A percentile compares a stretch with the other conserved stretches of the same genome.
Conservation (phyloP, 2,797 vertebrate species). For the Choloepus didactylus region DNA sequence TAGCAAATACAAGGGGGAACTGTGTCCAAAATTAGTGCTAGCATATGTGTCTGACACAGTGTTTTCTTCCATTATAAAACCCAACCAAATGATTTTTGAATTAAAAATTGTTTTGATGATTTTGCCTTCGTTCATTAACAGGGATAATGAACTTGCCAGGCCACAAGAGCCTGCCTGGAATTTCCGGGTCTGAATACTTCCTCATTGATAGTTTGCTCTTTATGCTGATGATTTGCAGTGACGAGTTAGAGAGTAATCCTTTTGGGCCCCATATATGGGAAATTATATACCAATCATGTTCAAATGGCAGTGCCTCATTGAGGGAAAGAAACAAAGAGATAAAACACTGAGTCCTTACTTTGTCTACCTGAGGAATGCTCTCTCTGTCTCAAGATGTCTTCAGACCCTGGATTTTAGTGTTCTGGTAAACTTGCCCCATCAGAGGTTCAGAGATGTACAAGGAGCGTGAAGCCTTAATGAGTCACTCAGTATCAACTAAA, state of each 20-base stretch:
- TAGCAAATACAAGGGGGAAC: background rate
- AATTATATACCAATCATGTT: background rate
- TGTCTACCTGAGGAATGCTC: background rate
- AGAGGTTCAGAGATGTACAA: background rate
- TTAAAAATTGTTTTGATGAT: background rate
- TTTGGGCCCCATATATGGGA: background rate
- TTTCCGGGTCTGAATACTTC: constrained; percentile 15
- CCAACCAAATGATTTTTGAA: constrained; percentile 43
- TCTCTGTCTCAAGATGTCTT: background rate
- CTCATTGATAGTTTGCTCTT: background rate
- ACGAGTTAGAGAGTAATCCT: background rate
- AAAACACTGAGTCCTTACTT: background rate
- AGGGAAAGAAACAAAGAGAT: background rate
- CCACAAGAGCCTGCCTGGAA: background rate
- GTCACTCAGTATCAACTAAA: background rate
- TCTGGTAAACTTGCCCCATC: background rate
- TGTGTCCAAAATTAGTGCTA: background rate
- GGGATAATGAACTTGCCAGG: background rate
- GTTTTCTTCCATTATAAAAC: background rate
- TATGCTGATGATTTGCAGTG: background rate
- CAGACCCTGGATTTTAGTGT: background rate
- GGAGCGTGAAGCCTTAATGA: background rate
- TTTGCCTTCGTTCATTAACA: constrained; percentile 35
- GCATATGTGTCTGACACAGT: background rate
- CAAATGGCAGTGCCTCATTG: background rate